Conservation (phyloP, 1,140 invertebrate species). For the Galendromus occidentalis region DNA sequence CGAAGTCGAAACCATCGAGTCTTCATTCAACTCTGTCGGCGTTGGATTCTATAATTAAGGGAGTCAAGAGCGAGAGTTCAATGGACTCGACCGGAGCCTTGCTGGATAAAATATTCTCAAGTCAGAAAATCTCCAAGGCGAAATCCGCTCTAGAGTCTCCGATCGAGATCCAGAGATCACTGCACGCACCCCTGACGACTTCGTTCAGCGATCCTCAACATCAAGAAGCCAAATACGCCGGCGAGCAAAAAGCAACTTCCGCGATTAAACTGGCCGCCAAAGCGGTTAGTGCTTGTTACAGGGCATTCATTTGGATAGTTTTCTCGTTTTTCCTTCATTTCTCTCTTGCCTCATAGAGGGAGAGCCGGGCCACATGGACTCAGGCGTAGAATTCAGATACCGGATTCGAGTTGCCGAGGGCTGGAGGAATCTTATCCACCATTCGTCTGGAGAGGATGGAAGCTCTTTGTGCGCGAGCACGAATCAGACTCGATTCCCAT, state of each 20-base stretch:
- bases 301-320: background rate
- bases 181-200: background rate
- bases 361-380: no score
- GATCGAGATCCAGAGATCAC: background rate
- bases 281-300: conserved; percentile 29
- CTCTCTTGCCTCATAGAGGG: no score
- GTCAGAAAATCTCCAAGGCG: no score
- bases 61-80: background rate
- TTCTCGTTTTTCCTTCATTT: conserved; percentile 15
- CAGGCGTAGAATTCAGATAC: no score
- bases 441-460: background rate
- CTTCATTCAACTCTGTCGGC: background rate
- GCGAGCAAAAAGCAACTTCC: background rate
- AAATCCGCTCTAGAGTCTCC: no score
- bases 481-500: no score
- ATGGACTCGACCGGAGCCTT: no score
- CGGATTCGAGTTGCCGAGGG: no score
- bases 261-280: conserved; percentile 41
- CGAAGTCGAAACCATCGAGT: conserved; percentile 22
- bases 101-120: no score
- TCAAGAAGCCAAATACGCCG: background rate
- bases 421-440: background rate
- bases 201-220: background rate
- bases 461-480: no score
- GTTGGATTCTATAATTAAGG: background rate